A percentile compares a stretch with the other conserved stretches of the same genome.
Evolutionary conservation across 2,888 invertebrate species (phyloP).

Genomic region (Plebejus anna): DNA sequence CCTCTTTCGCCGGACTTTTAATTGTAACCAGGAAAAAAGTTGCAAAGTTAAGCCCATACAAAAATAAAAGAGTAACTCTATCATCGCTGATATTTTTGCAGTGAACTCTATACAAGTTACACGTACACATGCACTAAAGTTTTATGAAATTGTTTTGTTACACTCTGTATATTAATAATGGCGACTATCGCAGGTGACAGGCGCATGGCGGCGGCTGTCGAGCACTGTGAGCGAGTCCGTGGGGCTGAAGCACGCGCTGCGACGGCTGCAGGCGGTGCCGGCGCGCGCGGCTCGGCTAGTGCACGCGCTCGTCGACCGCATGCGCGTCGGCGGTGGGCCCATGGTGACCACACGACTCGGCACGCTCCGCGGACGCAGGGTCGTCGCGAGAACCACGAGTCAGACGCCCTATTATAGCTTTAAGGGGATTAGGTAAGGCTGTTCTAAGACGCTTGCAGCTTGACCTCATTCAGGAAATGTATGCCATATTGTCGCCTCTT

Average conservation of each 20-base stretch:
- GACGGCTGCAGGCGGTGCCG: slow-evolving; percentile 70
- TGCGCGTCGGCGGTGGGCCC: slow-evolving; percentile 76
- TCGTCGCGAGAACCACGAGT: slow-evolving; percentile 61
- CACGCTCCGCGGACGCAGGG: slow-evolving; percentile 63
- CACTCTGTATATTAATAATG: no score
- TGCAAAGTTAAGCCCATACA: no score
- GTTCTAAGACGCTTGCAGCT: neutral
- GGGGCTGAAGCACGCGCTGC: slow-evolving; percentile 69
- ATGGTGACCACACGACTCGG: slow-evolving; percentile 63
- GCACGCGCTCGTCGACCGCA: slow-evolving; percentile 72
- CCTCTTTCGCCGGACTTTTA: no score
- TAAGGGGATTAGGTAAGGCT: slow-evolving; percentile 68
- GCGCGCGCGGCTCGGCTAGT: slow-evolving; percentile 72
- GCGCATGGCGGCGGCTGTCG: slow-evolving; percentile 71
- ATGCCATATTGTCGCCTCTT: no score
- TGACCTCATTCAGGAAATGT: neutral
- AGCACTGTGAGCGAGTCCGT: slow-evolving; percentile 74
- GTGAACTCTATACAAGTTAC: no score
- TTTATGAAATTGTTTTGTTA: no score
- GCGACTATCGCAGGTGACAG: slow-evolving; percentile 56
- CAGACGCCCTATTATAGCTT: slow-evolving; percentile 72
- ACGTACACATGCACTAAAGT: no score
- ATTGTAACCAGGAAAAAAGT: no score
- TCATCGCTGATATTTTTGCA: no score
- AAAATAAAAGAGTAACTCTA: no score